phyloP scores from a whole-genome alignment of 2,113 vertebrate genomes.

The Rhinoderma darwinii region DNA sequence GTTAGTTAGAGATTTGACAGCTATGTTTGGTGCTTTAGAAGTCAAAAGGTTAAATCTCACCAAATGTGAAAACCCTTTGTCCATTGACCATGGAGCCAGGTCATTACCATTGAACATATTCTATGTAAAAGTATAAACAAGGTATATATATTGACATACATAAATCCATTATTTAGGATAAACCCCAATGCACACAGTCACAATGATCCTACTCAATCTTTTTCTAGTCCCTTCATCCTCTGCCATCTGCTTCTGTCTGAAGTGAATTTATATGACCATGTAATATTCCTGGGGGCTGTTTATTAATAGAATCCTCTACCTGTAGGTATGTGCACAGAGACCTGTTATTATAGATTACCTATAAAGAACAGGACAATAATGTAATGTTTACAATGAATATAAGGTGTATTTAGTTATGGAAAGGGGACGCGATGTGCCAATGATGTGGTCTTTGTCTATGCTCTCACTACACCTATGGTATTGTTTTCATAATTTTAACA shows the following conservation, averaged over 20 bases:
- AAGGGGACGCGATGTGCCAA: neutral
- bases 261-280: conserved; percentile 45
- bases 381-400: neutral
- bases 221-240: conserved; percentile 49
- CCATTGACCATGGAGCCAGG: neutral
- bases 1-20: neutral
- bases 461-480: neutral
- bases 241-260: conserved; percentile 55
- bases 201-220: conserved; percentile 60
- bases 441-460: neutral
- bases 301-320: conserved; percentile 53
- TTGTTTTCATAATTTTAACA: neutral
- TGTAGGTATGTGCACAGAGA: conserved; percentile 23
- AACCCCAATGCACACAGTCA: conserved; percentile 52
- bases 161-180: conserved; percentile 52
- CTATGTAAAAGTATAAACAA: conserved; percentile 22
- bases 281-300: conserved; percentile 44
- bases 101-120: neutral
- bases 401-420: neutral
- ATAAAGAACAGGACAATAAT: conserved; percentile 17
- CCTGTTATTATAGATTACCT: neutral
- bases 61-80: neutral
- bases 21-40: neutral
- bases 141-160: conserved; percentile 20
- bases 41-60: neutral